Percentiles rank a stretch among this genome's conserved stretches.
Conservation (phyloP, 2,113 vertebrate genomes). For the Tautogolabrus adspersus region DNA sequence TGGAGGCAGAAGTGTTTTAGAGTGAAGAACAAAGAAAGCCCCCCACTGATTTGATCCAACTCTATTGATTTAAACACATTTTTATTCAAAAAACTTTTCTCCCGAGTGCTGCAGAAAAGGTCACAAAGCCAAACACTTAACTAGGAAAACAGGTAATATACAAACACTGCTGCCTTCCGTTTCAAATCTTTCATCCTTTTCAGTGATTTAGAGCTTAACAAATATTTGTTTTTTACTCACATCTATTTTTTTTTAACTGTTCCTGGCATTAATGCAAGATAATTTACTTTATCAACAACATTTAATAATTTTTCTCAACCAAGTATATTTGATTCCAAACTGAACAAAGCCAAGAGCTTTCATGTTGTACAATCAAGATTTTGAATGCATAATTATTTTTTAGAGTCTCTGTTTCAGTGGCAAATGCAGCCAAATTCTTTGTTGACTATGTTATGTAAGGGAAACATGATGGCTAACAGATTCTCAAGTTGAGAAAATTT, state of each 20-base stretch:
- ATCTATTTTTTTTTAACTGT: not conserved
- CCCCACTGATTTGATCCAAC: conserved; percentile 20
- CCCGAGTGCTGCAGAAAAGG: conserved; percentile 2
- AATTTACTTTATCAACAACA: not conserved
- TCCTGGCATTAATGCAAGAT: not conserved
- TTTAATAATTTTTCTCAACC: not conserved
- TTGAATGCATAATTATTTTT: too few species aligned
- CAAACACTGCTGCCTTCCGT: too few species aligned
- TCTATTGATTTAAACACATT: conserved; percentile 18
- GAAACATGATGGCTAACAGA: too few species aligned
- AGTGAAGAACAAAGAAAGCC: too few species aligned
- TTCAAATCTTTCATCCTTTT: not conserved
- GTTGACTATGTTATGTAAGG: too few species aligned
- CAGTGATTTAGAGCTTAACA: not conserved
- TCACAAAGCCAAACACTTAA: not conserved
- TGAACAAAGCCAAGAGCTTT: not conserved
- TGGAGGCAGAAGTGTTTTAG: not conserved
- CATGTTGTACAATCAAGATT: not conserved
- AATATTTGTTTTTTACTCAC: not conserved
- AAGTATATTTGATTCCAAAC: not conserved
- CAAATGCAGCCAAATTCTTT: too few species aligned
- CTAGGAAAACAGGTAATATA: not conserved
- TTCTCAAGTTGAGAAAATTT: too few species aligned
- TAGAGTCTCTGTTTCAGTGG: too few species aligned
- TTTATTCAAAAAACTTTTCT: conserved; percentile 20